phyloP scores from a whole-genome alignment of 2,888 invertebrate species.

The Neria commutata region DNA sequence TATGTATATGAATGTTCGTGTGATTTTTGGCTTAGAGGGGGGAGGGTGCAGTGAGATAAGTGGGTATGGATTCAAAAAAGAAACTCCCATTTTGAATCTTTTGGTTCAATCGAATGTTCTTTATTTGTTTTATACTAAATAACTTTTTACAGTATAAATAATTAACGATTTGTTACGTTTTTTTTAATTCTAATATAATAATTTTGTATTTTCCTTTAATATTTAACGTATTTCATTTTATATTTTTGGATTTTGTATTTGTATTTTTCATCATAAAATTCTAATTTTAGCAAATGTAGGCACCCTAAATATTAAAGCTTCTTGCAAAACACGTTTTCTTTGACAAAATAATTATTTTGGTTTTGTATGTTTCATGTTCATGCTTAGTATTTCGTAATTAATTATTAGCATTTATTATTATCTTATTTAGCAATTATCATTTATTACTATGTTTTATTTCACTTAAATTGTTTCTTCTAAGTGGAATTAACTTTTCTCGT shows the following conservation, averaged over 20 bases:
- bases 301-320: constrained; percentile 63
- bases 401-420: constrained; percentile 37
- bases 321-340: constrained; percentile 61
- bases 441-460: constrained; percentile 26
- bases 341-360: constrained; percentile 42
- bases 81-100: constrained; percentile 38
- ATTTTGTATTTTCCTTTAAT: constrained; percentile 32
- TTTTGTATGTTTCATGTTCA: constrained; percentile 11
- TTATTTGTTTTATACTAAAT: constrained; percentile 7
- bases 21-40: no score
- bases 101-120: constrained; percentile 12
- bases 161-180: constrained; percentile 24
- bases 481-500: constrained; percentile 23
- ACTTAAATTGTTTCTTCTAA: constrained; percentile 18
- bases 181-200: constrained; percentile 22
- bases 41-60: no score
- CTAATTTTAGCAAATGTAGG: constrained; percentile 63
- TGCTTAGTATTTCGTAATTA: constrained; percentile 7
- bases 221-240: constrained; percentile 14
- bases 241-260: constrained; percentile 25
- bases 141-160: constrained; percentile 17
- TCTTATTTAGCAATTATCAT: constrained; percentile 23
- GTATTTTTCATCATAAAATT: constrained; percentile 51
- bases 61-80: neutral
- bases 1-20: no score